Evolutionary conservation across 2,113 vertebrate species (phyloP), one percentile per base, ranked within the genome.

Genomic region (Arizona elegans): DNA sequence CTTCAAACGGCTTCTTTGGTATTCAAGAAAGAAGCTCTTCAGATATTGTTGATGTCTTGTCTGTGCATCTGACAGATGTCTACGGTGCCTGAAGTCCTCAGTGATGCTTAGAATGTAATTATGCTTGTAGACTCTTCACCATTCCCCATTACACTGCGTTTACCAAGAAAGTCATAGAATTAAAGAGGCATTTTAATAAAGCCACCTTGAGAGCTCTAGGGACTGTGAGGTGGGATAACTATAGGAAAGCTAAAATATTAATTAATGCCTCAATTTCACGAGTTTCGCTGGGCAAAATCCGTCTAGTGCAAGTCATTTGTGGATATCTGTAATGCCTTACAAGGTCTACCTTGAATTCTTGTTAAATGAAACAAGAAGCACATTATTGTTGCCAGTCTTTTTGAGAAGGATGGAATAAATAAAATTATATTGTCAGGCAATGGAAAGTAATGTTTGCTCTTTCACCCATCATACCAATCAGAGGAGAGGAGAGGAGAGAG

Each of bases 11-110:
- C 95, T 95, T 95, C 87, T 70, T 92, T 59, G 95, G 90, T 38
- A 92, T 87, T 95, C 86, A 93, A 92, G 70, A 95, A 95, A 52
- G 92, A 92, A 96, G 90, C 38, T 23, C n/a, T 92, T 91, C 75
- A 92, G 94, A 95, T 90, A 47, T 95, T 96, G 95, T 93, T 94
- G 91, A 24, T 24, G 94, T 92, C 55, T 90, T 95, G 95, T 93
- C 95, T 95, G 93, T 96, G 94, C 96, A 93, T 97, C 96, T 97
- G 95, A 95, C 95, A 96, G 95, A 96, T 95, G 95, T 96, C 95
- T 93, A 93, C 85, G 56, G 93, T 89, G 92, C 70, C 95, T 90
- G 92, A 90, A 91, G 96, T 92, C 92, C 24, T 91, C 7, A 93
- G 75, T 94, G 94, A 96, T 94, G 95, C 90, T 96, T 13, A 33